phyloP scores from a whole-genome alignment of 2,113 vertebrate species.

The Panurus biarmicus region DNA sequence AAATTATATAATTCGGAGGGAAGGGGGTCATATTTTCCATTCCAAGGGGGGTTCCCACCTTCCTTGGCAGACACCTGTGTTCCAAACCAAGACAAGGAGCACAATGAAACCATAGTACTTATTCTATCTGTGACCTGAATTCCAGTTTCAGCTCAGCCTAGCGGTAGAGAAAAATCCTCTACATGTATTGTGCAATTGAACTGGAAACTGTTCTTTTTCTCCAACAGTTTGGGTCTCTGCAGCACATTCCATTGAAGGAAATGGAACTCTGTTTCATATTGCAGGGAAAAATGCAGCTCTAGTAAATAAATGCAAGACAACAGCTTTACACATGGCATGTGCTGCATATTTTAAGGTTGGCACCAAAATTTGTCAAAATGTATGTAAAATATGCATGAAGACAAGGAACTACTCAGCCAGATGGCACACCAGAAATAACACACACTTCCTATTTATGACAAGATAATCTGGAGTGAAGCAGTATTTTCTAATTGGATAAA shows the following conservation, averaged over 20 bases:
- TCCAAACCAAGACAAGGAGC: background rate
- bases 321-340: background rate
- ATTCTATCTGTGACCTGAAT: background rate
- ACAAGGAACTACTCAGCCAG: slow-evolving; percentile 2
- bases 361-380: background rate
- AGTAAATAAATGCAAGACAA: background rate
- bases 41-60: background rate
- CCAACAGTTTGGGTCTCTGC: background rate
- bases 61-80: background rate
- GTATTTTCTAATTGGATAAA: slow-evolving; percentile 34
- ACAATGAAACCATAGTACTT: background rate
- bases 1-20: background rate
- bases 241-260: background rate
- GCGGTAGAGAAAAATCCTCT: background rate
- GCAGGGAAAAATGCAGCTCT: background rate
- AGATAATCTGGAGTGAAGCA: slow-evolving; percentile 1
- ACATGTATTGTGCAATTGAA: background rate
- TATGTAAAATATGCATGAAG: background rate
- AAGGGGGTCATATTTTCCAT: background rate
- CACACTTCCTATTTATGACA: slow-evolving; percentile 6
- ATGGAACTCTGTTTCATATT: background rate
- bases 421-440: slow-evolving; percentile 27
- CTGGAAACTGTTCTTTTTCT: background rate
- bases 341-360: background rate
- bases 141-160: background rate